Evolutionary conservation across 1,140 invertebrate species (phyloP), one percentile per base, ranked within the genome.

Genomic region (Drosophila sechellia): DNA sequence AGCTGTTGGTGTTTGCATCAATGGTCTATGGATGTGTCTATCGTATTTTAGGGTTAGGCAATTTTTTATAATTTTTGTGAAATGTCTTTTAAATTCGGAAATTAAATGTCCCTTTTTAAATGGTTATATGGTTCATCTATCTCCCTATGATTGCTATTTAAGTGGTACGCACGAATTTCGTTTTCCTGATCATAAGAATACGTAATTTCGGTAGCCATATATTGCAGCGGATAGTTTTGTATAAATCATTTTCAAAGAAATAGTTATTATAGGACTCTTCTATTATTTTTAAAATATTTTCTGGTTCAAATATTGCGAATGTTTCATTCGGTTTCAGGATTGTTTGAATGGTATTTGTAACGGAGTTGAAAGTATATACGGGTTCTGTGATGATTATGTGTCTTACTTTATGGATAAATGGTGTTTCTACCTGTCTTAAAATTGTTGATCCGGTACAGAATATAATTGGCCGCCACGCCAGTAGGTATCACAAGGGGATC

Each of bases 141-240:
- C 13, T 34, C 60, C 22, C 50, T 55, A 46, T 64, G 60, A 31
- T 64, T 64, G 5, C 13, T 64, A n/a, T 64, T 64, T 15, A 15
- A n/a, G 11, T 58, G 45, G 20, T 58, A 46, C 0, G 34, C 17
- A 37, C n/a, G n/a, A n/a, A n/a, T n/a, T n/a, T n/a, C n/a, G n/a
- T n/a, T n/a, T n/a, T n/a, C n/a, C n/a, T n/a, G 10, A 3, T 35
- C 35, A 35, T 35, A 10, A 0, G 35, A 10, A 35, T 35, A 11
- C 8, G 35, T 35, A 12, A 12, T 35, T 35, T 35, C 10, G 35
- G 35, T 12, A 12, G 35, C 35, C 35, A 12, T 35, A 35, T 35
- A 11, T 35, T 35, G 35, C 35, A 35, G 34, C 34, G 34, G 34
- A 11, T 6, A 35, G 8, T 35, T 35, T 35, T 35, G 34, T 35